Evolutionary conservation across 2,113 vertebrate species (phyloP).

Genomic region (Notothenia rossii): DNA sequence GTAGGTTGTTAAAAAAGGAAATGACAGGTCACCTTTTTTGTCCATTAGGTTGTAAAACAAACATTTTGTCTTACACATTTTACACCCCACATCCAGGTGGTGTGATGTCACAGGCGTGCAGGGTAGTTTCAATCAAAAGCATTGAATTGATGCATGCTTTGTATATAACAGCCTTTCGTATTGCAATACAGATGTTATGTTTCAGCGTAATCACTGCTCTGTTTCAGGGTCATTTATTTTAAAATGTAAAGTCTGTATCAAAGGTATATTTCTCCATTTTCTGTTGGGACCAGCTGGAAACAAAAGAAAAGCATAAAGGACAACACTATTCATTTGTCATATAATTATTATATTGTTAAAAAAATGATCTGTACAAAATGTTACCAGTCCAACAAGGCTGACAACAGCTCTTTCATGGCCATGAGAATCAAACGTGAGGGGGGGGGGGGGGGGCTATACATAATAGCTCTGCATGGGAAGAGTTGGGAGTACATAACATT

Average conservation of each 20-base stretch:
- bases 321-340: not conserved
- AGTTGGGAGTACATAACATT: conserved; percentile 33
- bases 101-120: not conserved
- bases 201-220: not conserved
- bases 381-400: conserved; percentile 2
- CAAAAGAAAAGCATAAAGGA: not conserved
- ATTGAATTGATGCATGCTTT: not conserved
- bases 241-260: conserved; percentile 3
- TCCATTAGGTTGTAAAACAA: not conserved
- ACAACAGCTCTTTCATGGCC: conserved; percentile 35
- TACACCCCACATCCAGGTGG: not conserved
- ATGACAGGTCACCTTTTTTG: not conserved
- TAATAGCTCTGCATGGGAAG: conserved; percentile 28
- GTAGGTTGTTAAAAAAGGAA: not conserved
- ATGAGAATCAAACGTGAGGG: conserved; percentile 41
- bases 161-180: not conserved
- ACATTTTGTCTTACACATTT: not conserved
- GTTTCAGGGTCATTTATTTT: not conserved
- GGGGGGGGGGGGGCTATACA: not conserved
- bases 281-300: not conserved
- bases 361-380: conserved; percentile 13
- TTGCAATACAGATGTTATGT: not conserved
- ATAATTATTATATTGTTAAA: not conserved
- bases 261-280: not conserved
- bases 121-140: not conserved